Evolutionary conservation across 2,113 vertebrate genomes (phyloP).

Genomic region (Taxidea taxus): DNA sequence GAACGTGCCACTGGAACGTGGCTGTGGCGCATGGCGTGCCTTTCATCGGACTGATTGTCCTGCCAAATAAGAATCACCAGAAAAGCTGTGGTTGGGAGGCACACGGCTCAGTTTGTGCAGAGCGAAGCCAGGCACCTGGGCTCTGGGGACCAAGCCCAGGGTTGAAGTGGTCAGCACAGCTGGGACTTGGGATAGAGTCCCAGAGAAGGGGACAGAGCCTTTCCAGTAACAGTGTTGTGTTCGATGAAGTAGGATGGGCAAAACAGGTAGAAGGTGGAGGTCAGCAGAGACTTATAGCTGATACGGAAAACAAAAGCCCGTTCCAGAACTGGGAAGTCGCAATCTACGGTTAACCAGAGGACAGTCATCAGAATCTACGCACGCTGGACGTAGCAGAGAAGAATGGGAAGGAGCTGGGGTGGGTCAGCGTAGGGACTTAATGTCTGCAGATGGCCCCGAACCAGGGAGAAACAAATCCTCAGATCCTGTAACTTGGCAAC

Average conservation of each 20-base stretch:
- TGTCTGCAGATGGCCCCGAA: background rate
- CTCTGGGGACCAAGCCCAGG: background rate
- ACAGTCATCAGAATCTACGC: no score
- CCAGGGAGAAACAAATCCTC: background rate
- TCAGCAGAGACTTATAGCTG: background rate
- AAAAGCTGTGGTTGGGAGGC: background rate
- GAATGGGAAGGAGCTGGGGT: background rate
- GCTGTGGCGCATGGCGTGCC: background rate
- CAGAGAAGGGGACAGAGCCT: background rate
- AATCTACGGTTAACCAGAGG: background rate
- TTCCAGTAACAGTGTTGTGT: background rate
- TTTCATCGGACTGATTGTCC: accelerated
- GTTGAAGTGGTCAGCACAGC: background rate
- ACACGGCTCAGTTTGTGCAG: background rate
- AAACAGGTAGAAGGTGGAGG: background rate
- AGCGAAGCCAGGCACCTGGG: background rate
- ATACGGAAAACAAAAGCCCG: background rate
- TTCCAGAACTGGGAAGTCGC: background rate
- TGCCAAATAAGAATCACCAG: background rate
- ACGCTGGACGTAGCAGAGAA: background rate
- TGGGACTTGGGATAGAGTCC: background rate
- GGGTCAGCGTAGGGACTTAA: background rate
- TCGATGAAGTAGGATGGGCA: background rate
- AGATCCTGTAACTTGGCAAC: background rate
- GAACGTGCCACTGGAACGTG: no score